Percentiles rank a stretch among this genome's conserved stretches.
Conservation (phyloP, 1,140 invertebrate genomes). For the Nasonia giraulti region DNA sequence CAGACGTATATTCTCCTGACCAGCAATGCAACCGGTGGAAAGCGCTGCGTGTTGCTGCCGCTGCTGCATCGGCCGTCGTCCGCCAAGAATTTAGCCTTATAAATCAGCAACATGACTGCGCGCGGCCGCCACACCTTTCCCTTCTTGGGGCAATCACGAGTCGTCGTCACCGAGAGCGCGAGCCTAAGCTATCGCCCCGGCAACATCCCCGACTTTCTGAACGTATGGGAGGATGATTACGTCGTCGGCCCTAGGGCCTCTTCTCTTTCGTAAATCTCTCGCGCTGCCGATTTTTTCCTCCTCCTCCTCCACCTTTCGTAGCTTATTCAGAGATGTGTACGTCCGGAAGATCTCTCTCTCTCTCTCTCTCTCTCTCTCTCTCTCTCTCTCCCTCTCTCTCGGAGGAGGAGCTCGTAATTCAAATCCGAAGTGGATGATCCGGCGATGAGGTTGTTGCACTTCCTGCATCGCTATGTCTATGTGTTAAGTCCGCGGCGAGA, state of each 20-base stretch:
- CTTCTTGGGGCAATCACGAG: constrained; percentile 74
- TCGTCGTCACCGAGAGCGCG: constrained; percentile 69
- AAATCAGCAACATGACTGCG: constrained; percentile 74
- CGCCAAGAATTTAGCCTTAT: constrained; percentile 72
- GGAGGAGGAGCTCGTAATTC: not conserved
- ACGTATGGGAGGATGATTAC: constrained; percentile 50
- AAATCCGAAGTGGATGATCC: not conserved
- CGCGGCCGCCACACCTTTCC: constrained; percentile 74
- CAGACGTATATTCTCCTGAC: not conserved
- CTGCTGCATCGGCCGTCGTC: not conserved
- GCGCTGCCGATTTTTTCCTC: not conserved
- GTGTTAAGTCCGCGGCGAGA: too few species aligned
- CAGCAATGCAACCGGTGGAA: constrained; percentile 18
- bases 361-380: too few species aligned
- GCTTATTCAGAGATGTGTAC: not conserved
- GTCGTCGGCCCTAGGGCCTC: constrained; percentile 55
- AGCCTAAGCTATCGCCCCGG: constrained; percentile 47
- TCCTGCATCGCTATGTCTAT: not conserved
- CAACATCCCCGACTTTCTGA: constrained; percentile 55
- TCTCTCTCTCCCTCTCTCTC: too few species aligned
- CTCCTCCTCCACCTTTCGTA: not conserved
- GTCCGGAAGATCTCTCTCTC: not conserved
- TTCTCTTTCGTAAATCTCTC: constrained; percentile 54
- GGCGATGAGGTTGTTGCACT: not conserved
- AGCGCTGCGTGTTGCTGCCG: constrained; percentile 8